Conservation (phyloP, 2,888 invertebrate species). For the Allacma fusca region DNA sequence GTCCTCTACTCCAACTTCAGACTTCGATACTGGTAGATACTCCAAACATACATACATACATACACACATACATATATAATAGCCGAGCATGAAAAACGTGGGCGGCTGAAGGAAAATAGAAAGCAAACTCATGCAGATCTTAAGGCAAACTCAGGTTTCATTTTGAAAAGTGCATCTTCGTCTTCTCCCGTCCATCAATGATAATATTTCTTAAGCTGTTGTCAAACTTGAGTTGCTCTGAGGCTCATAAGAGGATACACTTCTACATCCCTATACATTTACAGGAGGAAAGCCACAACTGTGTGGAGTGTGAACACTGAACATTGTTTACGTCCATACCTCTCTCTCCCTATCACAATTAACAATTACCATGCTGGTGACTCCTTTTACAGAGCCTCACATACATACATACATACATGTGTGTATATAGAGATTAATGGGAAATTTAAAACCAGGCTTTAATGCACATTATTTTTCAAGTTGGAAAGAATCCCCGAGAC, state of each 20-base stretch:
- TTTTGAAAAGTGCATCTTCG: neutral
- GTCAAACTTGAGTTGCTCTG: neutral
- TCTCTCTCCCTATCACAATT: neutral
- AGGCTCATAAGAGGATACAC: too few relatives aligned
- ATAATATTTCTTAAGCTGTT: neutral
- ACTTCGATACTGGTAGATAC: too few relatives aligned
- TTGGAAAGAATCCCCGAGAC: neutral
- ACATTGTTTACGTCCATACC: neutral
- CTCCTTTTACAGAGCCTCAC: neutral
- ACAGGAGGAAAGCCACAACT: too few relatives aligned
- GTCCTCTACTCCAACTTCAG: too few relatives aligned
- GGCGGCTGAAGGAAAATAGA: slow-evolving; percentile 16
- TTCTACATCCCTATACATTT: too few relatives aligned
- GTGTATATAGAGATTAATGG: slow-evolving; percentile 16
- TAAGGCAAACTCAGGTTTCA: slow-evolving; percentile 12
- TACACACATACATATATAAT: neutral
- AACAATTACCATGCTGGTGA: neutral
- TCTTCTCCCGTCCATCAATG: neutral
- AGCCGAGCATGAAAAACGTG: neutral
- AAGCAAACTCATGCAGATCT: neutral
- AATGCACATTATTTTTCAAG: slow-evolving; percentile 2
- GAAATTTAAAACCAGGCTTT: neutral
- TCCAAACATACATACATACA: too few relatives aligned
- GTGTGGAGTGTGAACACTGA: too few relatives aligned
- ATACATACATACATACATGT: too few relatives aligned